These are phyloP conservation scores for Dicycla oo DNA, from an alignment of 2,888 invertebrate genomes.

Conservation along the genomic window DNA sequence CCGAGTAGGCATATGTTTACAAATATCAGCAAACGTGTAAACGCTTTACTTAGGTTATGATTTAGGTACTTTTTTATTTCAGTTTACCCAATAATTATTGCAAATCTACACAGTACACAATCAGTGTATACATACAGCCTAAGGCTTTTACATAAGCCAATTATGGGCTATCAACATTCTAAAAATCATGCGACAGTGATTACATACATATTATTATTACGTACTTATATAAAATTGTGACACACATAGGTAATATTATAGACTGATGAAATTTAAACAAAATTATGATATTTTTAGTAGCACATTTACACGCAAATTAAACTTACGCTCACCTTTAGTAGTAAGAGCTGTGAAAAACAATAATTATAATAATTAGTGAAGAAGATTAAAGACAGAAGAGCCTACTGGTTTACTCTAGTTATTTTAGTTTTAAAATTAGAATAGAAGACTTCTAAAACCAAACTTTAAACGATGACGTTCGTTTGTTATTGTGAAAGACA, in stretches of 20 bases:
- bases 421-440: no score
- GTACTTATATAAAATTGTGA: background rate
- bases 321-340: slow-evolving; percentile 47
- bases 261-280: slow-evolving; percentile 29
- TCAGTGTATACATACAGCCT: background rate
- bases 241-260: slow-evolving; percentile 16
- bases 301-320: slow-evolving; percentile 35
- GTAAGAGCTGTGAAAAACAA: slow-evolving; percentile 44
- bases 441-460: background rate
- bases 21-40: background rate
- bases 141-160: background rate
- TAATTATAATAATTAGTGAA: slow-evolving; percentile 1
- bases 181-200: background rate
- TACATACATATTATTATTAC: slow-evolving; percentile 2
- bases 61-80: background rate
- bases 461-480: background rate
- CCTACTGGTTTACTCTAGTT: no score
- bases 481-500: background rate
- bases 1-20: background rate
- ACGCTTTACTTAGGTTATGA: no score
- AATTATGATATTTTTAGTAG: slow-evolving; percentile 40
- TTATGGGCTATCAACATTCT: background rate
- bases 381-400: background rate
- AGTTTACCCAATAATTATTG: background rate
- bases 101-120: slow-evolving; percentile 3